phyloP scores from a whole-genome alignment of 2,888 invertebrate species.

The Ichneumoninae sp. region DNA sequence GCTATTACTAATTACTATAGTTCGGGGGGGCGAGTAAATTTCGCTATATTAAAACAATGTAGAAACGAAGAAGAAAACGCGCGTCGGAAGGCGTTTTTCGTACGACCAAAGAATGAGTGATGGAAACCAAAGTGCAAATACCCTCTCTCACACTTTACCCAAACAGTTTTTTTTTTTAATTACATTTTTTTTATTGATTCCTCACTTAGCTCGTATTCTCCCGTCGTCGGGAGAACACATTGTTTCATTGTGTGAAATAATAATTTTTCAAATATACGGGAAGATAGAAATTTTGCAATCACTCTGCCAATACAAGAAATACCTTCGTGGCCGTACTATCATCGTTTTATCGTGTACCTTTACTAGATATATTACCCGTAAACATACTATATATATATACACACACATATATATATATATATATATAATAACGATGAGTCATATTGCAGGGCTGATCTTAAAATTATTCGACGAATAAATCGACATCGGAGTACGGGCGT shows the following conservation, averaged over 20 bases:
- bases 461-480: slow-evolving; percentile 46
- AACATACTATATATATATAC: slow-evolving; percentile 48
- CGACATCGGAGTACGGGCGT: slow-evolving; percentile 29
- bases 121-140: slow-evolving; percentile 73
- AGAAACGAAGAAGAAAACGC: slow-evolving; percentile 62
- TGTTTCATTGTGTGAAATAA: slow-evolving; percentile 1
- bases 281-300: slow-evolving; percentile 76
- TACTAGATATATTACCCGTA: slow-evolving; percentile 59
- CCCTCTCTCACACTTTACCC: slow-evolving; percentile 55
- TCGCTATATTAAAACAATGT: slow-evolving; percentile 59
- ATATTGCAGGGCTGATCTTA: slow-evolving; percentile 59
- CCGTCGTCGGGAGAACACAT: background rate
- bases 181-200: slow-evolving; percentile 35
- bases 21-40: slow-evolving; percentile 14
- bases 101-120: slow-evolving; percentile 72
- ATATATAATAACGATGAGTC: slow-evolving; percentile 63
- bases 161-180: background rate
- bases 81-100: slow-evolving; percentile 43
- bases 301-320: slow-evolving; percentile 71
- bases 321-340: slow-evolving; percentile 78
- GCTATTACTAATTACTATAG: slow-evolving; percentile 60
- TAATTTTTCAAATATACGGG: slow-evolving; percentile 18
- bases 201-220: slow-evolving; percentile 25
- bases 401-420: slow-evolving; percentile 45
- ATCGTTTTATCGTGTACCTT: slow-evolving; percentile 79